Percentiles rank a stretch among this genome's conserved stretches.
Evolutionary conservation across 2,797 vertebrate genomes (phyloP).

Genomic region (Hafferia zeledoni): DNA sequence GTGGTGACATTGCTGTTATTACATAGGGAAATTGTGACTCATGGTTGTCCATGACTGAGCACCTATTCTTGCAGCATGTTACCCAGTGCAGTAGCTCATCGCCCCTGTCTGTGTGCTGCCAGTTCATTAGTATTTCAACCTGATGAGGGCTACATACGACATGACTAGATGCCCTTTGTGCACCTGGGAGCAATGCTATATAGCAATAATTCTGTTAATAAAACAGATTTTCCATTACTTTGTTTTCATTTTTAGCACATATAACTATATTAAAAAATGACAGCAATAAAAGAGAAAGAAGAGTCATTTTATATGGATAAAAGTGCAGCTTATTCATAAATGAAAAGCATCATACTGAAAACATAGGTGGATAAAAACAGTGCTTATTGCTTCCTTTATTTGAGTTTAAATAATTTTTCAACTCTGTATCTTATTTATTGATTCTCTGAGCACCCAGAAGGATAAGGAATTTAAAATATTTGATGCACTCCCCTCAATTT

Average conservation of each 20-base stretch:
- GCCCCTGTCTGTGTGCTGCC: neutral
- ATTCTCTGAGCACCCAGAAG: neutral
- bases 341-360: neutral
- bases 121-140: neutral
- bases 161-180: neutral
- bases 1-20: neutral
- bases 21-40: neutral
- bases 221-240: neutral
- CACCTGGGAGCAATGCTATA: neutral
- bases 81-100: neutral
- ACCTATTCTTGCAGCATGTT: neutral
- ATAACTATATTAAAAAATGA: slow-evolving; percentile 5
- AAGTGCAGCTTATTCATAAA: slow-evolving; percentile 14
- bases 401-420: slow-evolving; percentile 41
- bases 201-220: neutral
- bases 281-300: neutral
- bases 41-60: neutral
- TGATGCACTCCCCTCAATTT: neutral
- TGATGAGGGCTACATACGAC: neutral
- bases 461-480: neutral
- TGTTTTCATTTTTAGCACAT: slow-evolving; percentile 26
- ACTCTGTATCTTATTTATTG: neutral
- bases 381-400: neutral
- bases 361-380: neutral
- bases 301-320: neutral